phyloP scores from a whole-genome alignment of 2,113 vertebrate species.

The Accipiter virgatus region DNA sequence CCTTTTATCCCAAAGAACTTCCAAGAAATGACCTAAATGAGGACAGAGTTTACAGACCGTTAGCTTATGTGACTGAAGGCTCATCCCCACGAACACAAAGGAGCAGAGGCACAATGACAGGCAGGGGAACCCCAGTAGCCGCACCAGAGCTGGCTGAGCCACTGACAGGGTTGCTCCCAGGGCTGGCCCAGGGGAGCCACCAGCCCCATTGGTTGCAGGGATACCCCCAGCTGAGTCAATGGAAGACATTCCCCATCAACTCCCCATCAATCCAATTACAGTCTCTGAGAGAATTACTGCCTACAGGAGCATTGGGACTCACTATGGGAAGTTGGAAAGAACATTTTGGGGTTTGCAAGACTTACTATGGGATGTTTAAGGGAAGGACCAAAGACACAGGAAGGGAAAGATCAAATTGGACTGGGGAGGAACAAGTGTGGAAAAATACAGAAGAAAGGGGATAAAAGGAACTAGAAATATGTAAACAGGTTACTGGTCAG shows the following conservation, averaged over 20 bases:
- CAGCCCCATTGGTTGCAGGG: neutral
- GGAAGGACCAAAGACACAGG: neutral
- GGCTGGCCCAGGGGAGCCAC: neutral
- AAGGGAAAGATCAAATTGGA: neutral
- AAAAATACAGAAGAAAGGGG: neutral
- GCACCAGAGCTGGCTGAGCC: neutral
- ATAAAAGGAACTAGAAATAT: neutral
- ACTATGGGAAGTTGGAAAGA: neutral
- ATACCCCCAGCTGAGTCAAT: neutral
- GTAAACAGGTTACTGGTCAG: neutral
- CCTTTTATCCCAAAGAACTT: neutral
- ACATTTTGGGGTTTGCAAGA: neutral
- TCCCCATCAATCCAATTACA: neutral
- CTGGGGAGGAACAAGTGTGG: neutral
- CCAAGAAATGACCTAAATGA: neutral
- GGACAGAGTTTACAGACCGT: neutral
- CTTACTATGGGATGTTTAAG: neutral
- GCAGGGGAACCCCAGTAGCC: neutral
- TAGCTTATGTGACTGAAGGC: neutral
- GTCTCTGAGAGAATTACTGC: neutral
- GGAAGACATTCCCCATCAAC: neutral
- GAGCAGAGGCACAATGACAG: neutral
- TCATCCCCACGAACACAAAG: neutral
- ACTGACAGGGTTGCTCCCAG: neutral
- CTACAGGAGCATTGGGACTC: neutral